A percentile compares a stretch with the other conserved stretches of the same genome.
These are phyloP conservation scores for Alcis repandata DNA, from an alignment of 2,888 invertebrate species.

Conservation along the genomic window DNA sequence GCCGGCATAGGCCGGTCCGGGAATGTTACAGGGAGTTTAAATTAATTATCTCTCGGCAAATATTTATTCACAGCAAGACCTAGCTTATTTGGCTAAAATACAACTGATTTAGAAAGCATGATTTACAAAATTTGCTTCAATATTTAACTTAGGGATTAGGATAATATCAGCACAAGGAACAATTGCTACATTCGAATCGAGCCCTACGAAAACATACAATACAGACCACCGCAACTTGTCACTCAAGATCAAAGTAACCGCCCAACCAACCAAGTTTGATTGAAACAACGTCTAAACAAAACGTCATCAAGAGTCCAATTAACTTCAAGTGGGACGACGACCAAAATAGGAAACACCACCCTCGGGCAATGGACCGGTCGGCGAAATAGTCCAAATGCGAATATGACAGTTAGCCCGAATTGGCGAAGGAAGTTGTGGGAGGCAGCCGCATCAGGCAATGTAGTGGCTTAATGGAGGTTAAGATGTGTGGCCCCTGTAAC, in stretches of 20 bases:
- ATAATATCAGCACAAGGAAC: not conserved
- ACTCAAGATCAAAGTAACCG: slow-evolving; percentile 14
- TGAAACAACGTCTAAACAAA: slow-evolving; percentile 17
- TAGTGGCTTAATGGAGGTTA: slow-evolving; percentile 81
- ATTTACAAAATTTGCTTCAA: not conserved
- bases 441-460: slow-evolving; percentile 69
- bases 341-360: slow-evolving; percentile 61
- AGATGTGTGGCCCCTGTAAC: slow-evolving; percentile 79
- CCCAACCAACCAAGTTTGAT: slow-evolving; percentile 26
- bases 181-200: too few relatives aligned
- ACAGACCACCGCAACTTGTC: slow-evolving; percentile 2
- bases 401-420: slow-evolving; percentile 70
- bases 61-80: slow-evolving; percentile 3
- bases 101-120: not conserved
- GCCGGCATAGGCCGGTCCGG: slow-evolving; percentile 42
- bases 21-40: slow-evolving; percentile 37
- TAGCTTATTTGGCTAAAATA: not conserved
- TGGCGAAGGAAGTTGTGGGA: slow-evolving; percentile 80
- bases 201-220: not conserved
- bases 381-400: slow-evolving; percentile 57
- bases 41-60: slow-evolving; percentile 21
- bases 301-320: slow-evolving; percentile 49
- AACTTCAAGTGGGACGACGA: slow-evolving; percentile 44
- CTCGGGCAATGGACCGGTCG: slow-evolving; percentile 59
- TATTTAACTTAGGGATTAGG: too few relatives aligned